phyloP scores from a whole-genome alignment of 2,888 invertebrate species.

The Nymphalis polychloros region DNA sequence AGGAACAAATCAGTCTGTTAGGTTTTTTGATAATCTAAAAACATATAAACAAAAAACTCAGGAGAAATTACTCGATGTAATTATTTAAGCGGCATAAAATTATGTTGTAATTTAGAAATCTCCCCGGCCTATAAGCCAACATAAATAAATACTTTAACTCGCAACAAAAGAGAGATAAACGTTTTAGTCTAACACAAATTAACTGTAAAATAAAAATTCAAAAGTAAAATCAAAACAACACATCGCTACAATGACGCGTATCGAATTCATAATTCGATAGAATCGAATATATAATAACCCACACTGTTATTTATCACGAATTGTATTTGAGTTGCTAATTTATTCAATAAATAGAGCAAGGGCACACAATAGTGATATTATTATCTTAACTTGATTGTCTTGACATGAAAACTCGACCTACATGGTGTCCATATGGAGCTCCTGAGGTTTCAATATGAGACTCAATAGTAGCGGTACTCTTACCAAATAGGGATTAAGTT shows the following conservation, averaged over 20 bases:
- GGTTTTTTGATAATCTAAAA: too few relatives aligned
- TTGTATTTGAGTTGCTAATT: constrained; percentile 48
- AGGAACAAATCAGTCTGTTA: too few relatives aligned
- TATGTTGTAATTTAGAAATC: too few relatives aligned
- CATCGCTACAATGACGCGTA: constrained; percentile 47
- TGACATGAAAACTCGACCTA: constrained; percentile 37
- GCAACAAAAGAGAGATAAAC: not conserved
- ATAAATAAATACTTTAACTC: too few relatives aligned
- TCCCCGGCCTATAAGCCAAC: too few relatives aligned
- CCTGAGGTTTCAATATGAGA: constrained; percentile 23
- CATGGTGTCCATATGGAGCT: constrained; percentile 18
- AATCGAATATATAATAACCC: constrained; percentile 55
- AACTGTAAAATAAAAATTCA: constrained; percentile 15
- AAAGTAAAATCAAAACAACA: constrained; percentile 19
- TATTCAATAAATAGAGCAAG: constrained; percentile 56
- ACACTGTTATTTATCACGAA: constrained; percentile 48
- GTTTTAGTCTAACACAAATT: constrained; percentile 8
- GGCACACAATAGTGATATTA: constrained; percentile 44
- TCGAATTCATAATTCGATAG: constrained; percentile 52
- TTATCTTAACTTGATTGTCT: constrained; percentile 40
- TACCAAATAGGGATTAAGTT: constrained; percentile 20
- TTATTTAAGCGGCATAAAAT: too few relatives aligned
- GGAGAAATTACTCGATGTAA: too few relatives aligned
- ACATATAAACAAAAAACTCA: too few relatives aligned
- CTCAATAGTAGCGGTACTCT: constrained; percentile 22